Percentiles rank a stretch among this genome's conserved stretches.
Conservation (phyloP, 2,888 invertebrate species). For the Hydrotaea cyrtoneurina region DNA sequence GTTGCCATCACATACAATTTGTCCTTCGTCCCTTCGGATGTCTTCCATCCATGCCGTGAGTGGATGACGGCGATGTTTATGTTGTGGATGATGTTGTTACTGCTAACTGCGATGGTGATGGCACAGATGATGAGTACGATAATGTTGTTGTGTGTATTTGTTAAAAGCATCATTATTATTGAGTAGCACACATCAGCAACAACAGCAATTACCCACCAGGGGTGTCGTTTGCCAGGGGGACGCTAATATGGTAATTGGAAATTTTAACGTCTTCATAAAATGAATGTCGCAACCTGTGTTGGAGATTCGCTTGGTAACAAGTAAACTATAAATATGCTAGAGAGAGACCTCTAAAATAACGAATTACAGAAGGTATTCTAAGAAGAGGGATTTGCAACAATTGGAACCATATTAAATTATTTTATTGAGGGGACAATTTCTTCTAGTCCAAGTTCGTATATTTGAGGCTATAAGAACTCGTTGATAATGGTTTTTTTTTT, state of each 20-base stretch:
- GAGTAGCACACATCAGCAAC: slow-evolving; percentile 70
- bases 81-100: slow-evolving; percentile 35
- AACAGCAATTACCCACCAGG: slow-evolving; percentile 37
- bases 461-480: too few relatives aligned
- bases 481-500: too few relatives aligned
- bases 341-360: too few relatives aligned
- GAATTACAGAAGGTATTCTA: too few relatives aligned
- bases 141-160: slow-evolving; percentile 46
- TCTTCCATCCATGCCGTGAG: background rate
- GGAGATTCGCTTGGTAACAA: too few relatives aligned
- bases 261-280: too few relatives aligned
- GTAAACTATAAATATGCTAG: too few relatives aligned
- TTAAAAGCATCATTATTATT: slow-evolving; percentile 71
- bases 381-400: too few relatives aligned
- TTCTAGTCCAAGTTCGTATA: too few relatives aligned
- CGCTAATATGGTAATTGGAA: background rate
- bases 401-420: too few relatives aligned
- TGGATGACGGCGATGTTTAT: slow-evolving; percentile 16
- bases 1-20: slow-evolving; percentile 68
- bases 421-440: too few relatives aligned
- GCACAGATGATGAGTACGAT: slow-evolving; percentile 49
- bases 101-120: background rate
- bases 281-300: too few relatives aligned
- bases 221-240: slow-evolving; percentile 1
- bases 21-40: background rate